Evolutionary conservation across 2,797 vertebrate genomes (phyloP).

Genomic region (Paedocypris micromegethes): DNA sequence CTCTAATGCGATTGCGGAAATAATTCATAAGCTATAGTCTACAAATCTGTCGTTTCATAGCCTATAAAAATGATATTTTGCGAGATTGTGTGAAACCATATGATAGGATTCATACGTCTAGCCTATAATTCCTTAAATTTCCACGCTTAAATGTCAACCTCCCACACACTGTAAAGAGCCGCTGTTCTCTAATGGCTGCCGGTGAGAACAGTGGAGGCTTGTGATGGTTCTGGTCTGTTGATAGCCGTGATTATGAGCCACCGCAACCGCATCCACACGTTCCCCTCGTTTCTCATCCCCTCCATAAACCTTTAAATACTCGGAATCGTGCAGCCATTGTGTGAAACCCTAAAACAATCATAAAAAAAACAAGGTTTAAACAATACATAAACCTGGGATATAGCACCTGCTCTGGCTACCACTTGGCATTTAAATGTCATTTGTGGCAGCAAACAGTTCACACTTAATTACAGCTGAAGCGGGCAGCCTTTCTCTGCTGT

Average conservation of each 20-base stretch:
- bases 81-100: slow-evolving; percentile 11
- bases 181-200: slow-evolving; percentile 39
- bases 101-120: slow-evolving; percentile 21
- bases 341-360: slow-evolving; percentile 22
- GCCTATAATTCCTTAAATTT: slow-evolving; percentile 30
- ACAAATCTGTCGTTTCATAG: neutral
- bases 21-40: neutral
- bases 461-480: slow-evolving; percentile 73
- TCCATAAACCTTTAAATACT: slow-evolving; percentile 30
- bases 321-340: slow-evolving; percentile 25
- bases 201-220: slow-evolving; percentile 31
- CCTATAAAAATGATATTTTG: neutral
- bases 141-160: slow-evolving; percentile 37
- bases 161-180: slow-evolving; percentile 16
- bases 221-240: slow-evolving; percentile 33
- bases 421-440: slow-evolving; percentile 83
- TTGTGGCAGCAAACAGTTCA: slow-evolving; percentile 69
- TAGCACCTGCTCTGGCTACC: slow-evolving; percentile 55
- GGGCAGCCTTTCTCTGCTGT: slow-evolving; percentile 47
- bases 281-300: slow-evolving; percentile 8
- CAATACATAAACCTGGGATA: slow-evolving; percentile 54
- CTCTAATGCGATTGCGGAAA: slow-evolving; percentile 9
- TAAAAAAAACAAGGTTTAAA: slow-evolving; percentile 44
- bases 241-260: slow-evolving; percentile 34
- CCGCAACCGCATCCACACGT: slow-evolving; percentile 24